Conservation (phyloP, 2,113 vertebrate species). For the Festucalex cinctus region DNA sequence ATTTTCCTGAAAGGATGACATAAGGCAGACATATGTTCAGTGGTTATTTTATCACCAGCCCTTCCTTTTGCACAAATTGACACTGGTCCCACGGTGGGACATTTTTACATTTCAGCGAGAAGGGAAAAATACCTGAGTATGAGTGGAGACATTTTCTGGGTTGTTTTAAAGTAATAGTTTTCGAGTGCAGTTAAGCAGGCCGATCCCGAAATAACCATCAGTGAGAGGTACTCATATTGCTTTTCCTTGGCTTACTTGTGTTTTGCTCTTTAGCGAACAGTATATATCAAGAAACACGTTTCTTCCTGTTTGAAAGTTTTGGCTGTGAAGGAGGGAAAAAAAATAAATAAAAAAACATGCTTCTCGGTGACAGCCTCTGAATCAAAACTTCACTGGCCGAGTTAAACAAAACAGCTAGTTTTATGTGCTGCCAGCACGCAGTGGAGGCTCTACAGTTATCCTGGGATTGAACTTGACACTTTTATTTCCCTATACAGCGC, state of each 20-base stretch:
- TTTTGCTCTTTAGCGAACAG: constrained; percentile 16
- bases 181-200: background rate
- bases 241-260: constrained; percentile 16
- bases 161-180: background rate
- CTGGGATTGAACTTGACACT: background rate
- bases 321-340: constrained; percentile 7
- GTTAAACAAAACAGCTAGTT: background rate
- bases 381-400: constrained; percentile 10
- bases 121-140: background rate
- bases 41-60: no score
- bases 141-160: background rate
- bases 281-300: constrained; percentile 5
- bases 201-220: background rate
- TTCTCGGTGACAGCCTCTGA: constrained; percentile 9
- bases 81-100: background rate
- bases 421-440: background rate
- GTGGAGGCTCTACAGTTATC: background rate
- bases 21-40: no score
- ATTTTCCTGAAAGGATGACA: no score
- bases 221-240: background rate
- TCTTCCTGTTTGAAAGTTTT: constrained; percentile 3
- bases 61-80: background rate
- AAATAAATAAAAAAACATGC: constrained; percentile 1
- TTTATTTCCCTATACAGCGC: background rate
- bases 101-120: background rate